Percentiles rank a stretch among this genome's conserved stretches.
Evolutionary conservation across 92 coral and sea anemone species (phyloP).

Genomic region (Pocillopora grandis): DNA sequence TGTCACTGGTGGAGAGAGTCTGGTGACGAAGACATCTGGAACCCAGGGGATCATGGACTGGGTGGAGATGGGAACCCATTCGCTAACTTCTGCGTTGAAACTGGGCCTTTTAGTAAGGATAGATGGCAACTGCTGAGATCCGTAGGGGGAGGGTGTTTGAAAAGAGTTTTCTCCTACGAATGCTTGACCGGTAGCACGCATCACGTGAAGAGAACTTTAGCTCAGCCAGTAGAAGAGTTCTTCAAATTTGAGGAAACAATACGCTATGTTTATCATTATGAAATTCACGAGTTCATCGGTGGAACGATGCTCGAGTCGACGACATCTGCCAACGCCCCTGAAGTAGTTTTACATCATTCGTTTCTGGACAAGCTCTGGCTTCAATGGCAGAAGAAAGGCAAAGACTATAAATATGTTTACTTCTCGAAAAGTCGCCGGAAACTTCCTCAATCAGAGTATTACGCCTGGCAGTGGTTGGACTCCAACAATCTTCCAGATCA

Average conservation of each 20-base stretch:
- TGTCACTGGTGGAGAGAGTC: constrained; percentile 52
- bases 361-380: constrained; percentile 89
- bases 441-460: constrained; percentile 61
- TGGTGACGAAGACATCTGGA: constrained; percentile 31
- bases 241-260: constrained; percentile 49
- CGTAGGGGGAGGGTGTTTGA: constrained; percentile 46
- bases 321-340: constrained; percentile 70
- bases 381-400: constrained; percentile 70
- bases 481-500: constrained; percentile 68
- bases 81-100: constrained; percentile 32
- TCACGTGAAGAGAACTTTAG: constrained; percentile 23
- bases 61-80: constrained; percentile 48
- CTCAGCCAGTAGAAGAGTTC: constrained; percentile 45
- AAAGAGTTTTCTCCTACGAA: constrained; percentile 21
- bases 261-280: constrained; percentile 54
- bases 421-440: constrained; percentile 20
- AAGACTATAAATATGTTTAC: constrained; percentile 48
- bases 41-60: constrained; percentile 47
- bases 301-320: constrained; percentile 49
- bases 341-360: constrained; percentile 76
- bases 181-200: constrained; percentile 28
- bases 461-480: constrained; percentile 75
- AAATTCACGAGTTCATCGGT: constrained; percentile 63
- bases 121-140: constrained; percentile 29
- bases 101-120: constrained; percentile 48